phyloP scores from a whole-genome alignment of 2,888 invertebrate genomes.

The Eupithecia subfuscata region DNA sequence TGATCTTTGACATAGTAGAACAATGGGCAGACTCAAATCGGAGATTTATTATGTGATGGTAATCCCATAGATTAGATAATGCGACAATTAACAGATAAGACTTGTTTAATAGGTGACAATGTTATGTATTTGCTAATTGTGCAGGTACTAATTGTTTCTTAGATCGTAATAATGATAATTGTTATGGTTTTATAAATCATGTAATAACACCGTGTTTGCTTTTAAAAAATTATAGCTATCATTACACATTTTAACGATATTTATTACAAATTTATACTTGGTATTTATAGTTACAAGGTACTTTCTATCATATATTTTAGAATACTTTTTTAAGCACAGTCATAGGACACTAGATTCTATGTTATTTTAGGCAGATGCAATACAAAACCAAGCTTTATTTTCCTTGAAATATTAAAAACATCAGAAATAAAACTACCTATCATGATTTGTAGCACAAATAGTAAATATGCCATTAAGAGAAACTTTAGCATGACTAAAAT shows the following conservation, averaged over 20 bases:
- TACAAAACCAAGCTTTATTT: no score
- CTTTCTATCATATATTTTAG: no score
- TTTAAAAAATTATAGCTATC: not conserved
- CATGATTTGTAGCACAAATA: no score
- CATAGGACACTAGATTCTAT: no score
- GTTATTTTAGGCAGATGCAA: no score
- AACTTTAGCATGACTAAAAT: not conserved
- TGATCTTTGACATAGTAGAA: constrained; percentile 81
- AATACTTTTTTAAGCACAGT: no score
- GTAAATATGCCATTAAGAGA: not conserved
- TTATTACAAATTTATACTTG: no score
- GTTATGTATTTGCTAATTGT: constrained; percentile 11
- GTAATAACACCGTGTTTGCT: not conserved
- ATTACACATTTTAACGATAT: not conserved
- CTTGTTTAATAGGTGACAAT: constrained; percentile 26
- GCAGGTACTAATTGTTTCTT: constrained; percentile 16
- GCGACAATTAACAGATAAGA: constrained; percentile 34
- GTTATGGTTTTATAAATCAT: not conserved
- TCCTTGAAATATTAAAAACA: no score
- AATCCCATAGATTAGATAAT: constrained; percentile 55
- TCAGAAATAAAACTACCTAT: no score
- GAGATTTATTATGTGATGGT: constrained; percentile 67
- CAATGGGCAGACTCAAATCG: constrained; percentile 71
- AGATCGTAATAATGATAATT: constrained; percentile 2
- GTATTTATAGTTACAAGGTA: no score